Percentiles rank a stretch among this genome's conserved stretches.
phyloP scores from a whole-genome alignment of 2,888 invertebrate genomes.

The Rhaphigaster nebulosa region DNA sequence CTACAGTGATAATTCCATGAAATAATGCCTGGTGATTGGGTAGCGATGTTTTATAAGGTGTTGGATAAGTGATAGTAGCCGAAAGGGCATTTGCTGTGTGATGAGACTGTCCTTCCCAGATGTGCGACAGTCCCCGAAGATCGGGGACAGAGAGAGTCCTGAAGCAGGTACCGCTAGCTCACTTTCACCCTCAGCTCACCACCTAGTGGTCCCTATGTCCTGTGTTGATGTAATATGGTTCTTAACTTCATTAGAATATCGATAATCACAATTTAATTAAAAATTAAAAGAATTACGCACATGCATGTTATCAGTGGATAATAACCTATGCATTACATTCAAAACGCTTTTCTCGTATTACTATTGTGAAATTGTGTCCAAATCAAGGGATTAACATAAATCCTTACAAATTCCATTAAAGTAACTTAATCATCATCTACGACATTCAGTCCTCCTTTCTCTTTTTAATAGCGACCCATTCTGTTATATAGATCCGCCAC shows the following conservation, averaged over 20 bases:
- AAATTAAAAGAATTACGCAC: not conserved
- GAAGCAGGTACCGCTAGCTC: constrained; percentile 40
- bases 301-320: too few relatives aligned
- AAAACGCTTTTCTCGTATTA: too few relatives aligned
- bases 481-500: too few relatives aligned
- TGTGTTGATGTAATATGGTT: not conserved
- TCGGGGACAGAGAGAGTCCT: constrained; percentile 44
- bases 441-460: too few relatives aligned
- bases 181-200: constrained; percentile 23
- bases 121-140: not conserved
- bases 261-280: not conserved
- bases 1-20: too few relatives aligned
- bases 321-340: too few relatives aligned
- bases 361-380: too few relatives aligned
- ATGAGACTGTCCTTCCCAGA: not conserved
- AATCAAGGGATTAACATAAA: too few relatives aligned
- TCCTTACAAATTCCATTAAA: too few relatives aligned
- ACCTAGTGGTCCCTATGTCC: not conserved
- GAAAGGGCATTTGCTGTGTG: not conserved
- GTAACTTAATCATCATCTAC: too few relatives aligned
- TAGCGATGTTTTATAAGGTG: not conserved
- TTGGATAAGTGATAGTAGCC: not conserved
- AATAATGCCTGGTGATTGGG: too few relatives aligned
- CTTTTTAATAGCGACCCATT: too few relatives aligned
- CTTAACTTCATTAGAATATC: not conserved